Base-by-base conservation (phyloP, 2,888 invertebrate species). In the Pandemis cinnamomeana region DNA sequence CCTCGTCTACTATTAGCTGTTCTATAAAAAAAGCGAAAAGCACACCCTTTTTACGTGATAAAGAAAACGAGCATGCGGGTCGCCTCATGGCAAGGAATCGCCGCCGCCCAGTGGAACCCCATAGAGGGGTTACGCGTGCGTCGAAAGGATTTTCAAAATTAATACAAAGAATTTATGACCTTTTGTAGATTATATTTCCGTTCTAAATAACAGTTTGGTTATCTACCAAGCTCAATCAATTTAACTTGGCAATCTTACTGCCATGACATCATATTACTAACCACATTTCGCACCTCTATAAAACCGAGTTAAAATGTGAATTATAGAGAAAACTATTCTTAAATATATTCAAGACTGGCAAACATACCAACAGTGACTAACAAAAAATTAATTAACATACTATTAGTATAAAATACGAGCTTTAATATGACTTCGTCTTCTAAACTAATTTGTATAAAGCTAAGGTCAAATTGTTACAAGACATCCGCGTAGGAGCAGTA, bases 331-430 rank as follows among this genome's bases (percentile, higher is more conserved):
- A 69, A 69, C 48, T 69, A 69, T 3, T 68, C 63, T 53, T 62
- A 46, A 71, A 55, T 55, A 53, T 72, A 64, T 11, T 20, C 68
- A 69, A 69, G 72, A 63, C 55, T 44, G 63, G 58, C 63, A 27
- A 63, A 55, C n/a, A 72, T 64, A 46, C 68, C 48, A 64, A 58
- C 58, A 27, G 46, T 41, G 13, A 69, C 20, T 41, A 20, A 64
- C 58, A 72, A 72, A 72, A 55, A 68, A 55, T 13, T 64, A 51
- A 63, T 58, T 72, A 64, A 11, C 69, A 72, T 72, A 69, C 36
- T 44, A 72, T 69, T 64, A 58, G 63, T 58, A 61, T 64, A 51
- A 71, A 60, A 63, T 44, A 72, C 55, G 63, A 48, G 55, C 63
- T 64, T 69, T 36, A 44, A 44, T 53, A 44, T 67, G 58, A 69